These are phyloP conservation scores for Proteles cristata DNA, from an alignment of 2,113 vertebrate genomes.

Conservation along the genomic window DNA sequence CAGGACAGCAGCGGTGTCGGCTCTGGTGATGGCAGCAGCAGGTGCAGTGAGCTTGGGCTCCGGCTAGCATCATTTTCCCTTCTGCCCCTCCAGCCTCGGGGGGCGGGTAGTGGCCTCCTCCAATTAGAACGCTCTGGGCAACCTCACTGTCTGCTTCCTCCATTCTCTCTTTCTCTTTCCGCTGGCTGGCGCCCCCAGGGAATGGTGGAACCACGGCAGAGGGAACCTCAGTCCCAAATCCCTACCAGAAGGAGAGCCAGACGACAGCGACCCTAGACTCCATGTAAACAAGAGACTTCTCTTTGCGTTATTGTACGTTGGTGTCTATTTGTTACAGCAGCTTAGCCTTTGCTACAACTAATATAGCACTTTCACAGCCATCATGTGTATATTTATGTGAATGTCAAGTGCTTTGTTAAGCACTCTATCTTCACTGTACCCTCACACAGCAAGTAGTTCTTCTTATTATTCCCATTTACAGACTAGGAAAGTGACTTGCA, in stretches of 20 bases:
- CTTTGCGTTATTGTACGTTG: background rate
- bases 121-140: background rate
- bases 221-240: background rate
- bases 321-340: conserved; percentile 25
- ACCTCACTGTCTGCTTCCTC: background rate
- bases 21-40: background rate
- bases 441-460: background rate
- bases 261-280: background rate
- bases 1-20: background rate
- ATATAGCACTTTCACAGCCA: background rate
- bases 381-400: background rate
- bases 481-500: background rate
- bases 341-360: background rate
- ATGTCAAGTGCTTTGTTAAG: background rate
- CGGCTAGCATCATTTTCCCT: too few relatives aligned
- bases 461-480: background rate
- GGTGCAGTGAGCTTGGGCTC: background rate
- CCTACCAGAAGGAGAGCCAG: background rate
- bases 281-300: background rate
- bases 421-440: background rate
- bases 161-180: background rate
- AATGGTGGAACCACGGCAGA: background rate
- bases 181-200: background rate
- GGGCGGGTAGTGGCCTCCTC: background rate
- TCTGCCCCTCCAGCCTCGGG: background rate